Evolutionary conservation across 2,888 invertebrate species (phyloP).

Genomic region (Synergus itoensis): DNA sequence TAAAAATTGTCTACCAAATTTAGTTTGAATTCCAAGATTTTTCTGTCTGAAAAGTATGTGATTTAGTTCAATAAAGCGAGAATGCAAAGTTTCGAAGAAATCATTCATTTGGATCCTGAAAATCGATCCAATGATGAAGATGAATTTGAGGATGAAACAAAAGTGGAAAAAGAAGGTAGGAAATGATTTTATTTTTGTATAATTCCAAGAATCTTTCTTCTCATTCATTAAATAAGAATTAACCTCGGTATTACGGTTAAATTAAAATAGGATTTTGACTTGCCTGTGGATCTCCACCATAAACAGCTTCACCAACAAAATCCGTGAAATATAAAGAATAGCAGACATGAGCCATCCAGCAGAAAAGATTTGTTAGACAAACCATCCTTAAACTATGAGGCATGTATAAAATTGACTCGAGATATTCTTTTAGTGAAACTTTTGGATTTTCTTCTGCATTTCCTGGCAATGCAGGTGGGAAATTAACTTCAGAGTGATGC

Average conservation of each 20-base stretch:
- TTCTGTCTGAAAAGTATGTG: not conserved
- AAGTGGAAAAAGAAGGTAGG: not conserved
- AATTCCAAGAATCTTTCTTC: no score
- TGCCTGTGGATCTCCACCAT: slow-evolving; percentile 91
- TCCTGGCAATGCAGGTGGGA: slow-evolving; percentile 13
- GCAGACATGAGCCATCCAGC: slow-evolving; percentile 99
- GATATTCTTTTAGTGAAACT: slow-evolving; percentile 81
- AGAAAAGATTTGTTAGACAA: slow-evolving; percentile 96
- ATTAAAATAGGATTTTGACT: slow-evolving; percentile 58
- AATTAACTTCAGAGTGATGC: slow-evolving; percentile 43
- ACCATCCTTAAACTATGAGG: slow-evolving; percentile 91
- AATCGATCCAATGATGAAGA: not conserved
- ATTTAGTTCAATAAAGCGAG: not conserved
- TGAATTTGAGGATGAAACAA: not conserved
- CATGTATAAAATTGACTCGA: slow-evolving; percentile 95
- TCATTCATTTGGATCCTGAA: not conserved
- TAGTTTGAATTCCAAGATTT: not conserved
- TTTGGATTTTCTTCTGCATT: slow-evolving; percentile 62
- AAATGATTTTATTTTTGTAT: not conserved
- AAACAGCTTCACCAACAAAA: slow-evolving; percentile 95
- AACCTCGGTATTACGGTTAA: no score
- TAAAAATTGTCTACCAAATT: not conserved
- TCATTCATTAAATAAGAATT: not conserved
- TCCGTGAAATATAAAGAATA: slow-evolving; percentile 98
- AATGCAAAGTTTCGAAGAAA: not conserved